Conservation (phyloP, 92 coral and sea anemone species). For the Umimayanthus kanabou region DNA sequence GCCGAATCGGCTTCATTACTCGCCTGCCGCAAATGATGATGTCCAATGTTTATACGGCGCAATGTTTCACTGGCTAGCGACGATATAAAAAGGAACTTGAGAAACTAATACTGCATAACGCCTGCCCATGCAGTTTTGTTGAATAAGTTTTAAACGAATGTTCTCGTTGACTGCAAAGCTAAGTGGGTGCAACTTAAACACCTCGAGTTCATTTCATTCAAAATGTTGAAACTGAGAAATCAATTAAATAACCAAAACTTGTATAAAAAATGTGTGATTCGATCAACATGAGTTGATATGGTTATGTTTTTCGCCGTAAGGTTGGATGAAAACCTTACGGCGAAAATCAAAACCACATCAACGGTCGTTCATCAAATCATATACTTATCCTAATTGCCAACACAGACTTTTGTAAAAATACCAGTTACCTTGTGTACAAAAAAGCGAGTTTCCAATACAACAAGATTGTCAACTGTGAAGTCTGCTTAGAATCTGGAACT, state of each 20-base stretch:
- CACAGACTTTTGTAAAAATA: no score
- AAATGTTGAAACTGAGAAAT: neutral
- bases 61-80: neutral
- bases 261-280: neutral
- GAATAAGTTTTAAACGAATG: neutral
- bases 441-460: no score
- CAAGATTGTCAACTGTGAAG: neutral
- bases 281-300: no score
- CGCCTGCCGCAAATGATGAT: neutral
- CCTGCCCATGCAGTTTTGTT: neutral
- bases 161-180: neutral
- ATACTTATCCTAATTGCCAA: no score
- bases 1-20: neutral
- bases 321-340: no score
- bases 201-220: neutral
- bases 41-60: neutral
- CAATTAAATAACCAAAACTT: no score
- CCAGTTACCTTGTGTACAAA: no score
- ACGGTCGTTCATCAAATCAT: no score
- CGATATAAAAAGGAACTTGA: neutral
- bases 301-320: no score
- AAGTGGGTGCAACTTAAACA: neutral
- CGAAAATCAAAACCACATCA: no score
- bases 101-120: neutral
- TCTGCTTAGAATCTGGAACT: neutral